A percentile compares a stretch with the other conserved stretches of the same genome.
phyloP scores from a whole-genome alignment of 2,797 vertebrate genomes.

The Urosaurus nigricauda region DNA sequence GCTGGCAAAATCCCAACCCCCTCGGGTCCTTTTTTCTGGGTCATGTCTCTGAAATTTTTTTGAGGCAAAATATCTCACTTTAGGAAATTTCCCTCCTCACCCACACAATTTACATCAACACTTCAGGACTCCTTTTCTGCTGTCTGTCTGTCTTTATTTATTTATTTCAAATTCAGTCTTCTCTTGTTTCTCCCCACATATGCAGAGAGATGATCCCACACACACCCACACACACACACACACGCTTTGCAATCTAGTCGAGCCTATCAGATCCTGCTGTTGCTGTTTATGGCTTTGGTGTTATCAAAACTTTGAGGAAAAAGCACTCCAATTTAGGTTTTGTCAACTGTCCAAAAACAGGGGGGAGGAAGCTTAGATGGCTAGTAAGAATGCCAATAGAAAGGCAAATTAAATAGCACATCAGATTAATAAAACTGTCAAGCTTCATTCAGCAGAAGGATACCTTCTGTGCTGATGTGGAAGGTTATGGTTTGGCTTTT shows the following conservation, averaged over 20 bases:
- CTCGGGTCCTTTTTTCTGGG: not conserved
- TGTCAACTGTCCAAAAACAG: constrained; percentile 40
- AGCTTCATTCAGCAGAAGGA: constrained; percentile 52
- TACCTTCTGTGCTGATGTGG: constrained; percentile 44
- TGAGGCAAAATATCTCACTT: not conserved
- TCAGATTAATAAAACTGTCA: constrained; percentile 53
- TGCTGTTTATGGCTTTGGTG: constrained; percentile 39
- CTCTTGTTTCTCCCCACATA: constrained; percentile 17
- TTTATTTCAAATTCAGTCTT: constrained; percentile 28
- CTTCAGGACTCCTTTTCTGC: constrained; percentile 2
- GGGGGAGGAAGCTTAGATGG: constrained; percentile 16
- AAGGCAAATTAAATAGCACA: constrained; percentile 49
- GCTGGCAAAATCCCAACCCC: not conserved
- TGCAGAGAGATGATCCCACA: not conserved
- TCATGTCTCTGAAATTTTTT: not conserved
- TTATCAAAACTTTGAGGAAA: constrained; percentile 39
- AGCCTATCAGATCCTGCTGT: constrained; percentile 42
- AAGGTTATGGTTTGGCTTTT: constrained; percentile 51
- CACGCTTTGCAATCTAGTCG: constrained; percentile 17
- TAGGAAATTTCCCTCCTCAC: constrained; percentile 15
- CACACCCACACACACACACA: not conserved
- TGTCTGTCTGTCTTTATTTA: not conserved
- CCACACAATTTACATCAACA: constrained; percentile 12
- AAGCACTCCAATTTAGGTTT: constrained; percentile 49
- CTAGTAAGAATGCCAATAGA: constrained; percentile 32